Base-by-base conservation (phyloP, 2,797 vertebrate species). In the Hirundo rustica region DNA sequence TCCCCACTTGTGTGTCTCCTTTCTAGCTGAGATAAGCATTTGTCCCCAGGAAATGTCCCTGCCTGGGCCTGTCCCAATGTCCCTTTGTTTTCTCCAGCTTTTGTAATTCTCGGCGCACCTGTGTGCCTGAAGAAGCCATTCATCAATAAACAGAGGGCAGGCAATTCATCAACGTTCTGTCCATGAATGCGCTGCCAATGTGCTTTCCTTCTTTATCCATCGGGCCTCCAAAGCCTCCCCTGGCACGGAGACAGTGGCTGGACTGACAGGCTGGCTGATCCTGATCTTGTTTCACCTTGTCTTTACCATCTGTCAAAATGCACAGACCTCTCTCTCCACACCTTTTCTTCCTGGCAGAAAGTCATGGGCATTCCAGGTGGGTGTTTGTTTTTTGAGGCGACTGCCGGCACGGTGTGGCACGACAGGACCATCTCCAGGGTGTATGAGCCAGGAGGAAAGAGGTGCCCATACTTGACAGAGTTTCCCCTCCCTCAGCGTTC, bases 91-190 rank as follows among this genome's bases (percentile, higher is more conserved):
- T 50, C 64, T 68, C 48, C n/a, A 77, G 73, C 66, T 89, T 92
- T 91, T 94, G 84, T 91, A 61, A 77, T 83, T 92, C 57, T 45
- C 50, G 15, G 79, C 15, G 0, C 93, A 95, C 95, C 95, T 94
- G 91, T 51, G 70, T 70, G 76, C 67, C 89, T 92, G 87, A 48
- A 96, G 79, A 97, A 95, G 91, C 79, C 51, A 66, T 92, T 91
- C 70, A 70, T 94, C 92, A 89, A 74, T 45, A 62, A 78, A 36
- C 36, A n/a, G 23, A 32, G 86, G 71, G 70, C 76, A 92, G 73
- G 65, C 62, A 58, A 82, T 50, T 88, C 13, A 23, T 81, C 78
- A 62, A 45, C 75, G 44, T 65, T 89, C 16, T 81, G 45, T 14
- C 32, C 9, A 3, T 54, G 66, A 53, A 54, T 29, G 64, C 54